A percentile compares a stretch with the other conserved stretches of the same genome.
Evolutionary conservation across 2,797 vertebrate genomes (phyloP).

Genomic region (Tadarida brasiliensis): DNA sequence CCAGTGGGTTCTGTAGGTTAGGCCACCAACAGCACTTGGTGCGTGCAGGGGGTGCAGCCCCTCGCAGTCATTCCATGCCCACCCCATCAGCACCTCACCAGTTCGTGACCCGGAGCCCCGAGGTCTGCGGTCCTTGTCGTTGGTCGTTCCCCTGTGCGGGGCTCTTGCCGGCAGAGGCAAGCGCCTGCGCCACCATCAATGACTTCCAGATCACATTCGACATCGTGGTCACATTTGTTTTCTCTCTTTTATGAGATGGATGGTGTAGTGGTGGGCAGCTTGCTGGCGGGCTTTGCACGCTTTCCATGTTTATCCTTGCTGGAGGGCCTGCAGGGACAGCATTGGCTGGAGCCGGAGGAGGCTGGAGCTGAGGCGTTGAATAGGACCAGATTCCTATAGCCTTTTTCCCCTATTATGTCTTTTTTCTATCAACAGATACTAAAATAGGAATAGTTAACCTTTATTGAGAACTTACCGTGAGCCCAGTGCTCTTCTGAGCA

Average conservation of each 20-base stretch:
- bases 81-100: rapidly evolving
- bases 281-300: slow-evolving; percentile 1
- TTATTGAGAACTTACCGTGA: background rate
- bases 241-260: slow-evolving; percentile 54
- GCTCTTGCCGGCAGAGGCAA: background rate
- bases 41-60: rapidly evolving
- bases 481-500: background rate
- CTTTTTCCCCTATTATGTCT: slow-evolving; percentile 6
- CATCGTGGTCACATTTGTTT: slow-evolving; percentile 50
- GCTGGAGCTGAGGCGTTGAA: slow-evolving; percentile 59
- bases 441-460: background rate
- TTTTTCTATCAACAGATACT: slow-evolving; percentile 55
- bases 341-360: slow-evolving; percentile 30
- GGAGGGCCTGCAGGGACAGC: background rate
- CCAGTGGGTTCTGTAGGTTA: background rate
- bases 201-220: background rate
- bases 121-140: background rate
- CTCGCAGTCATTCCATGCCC: background rate
- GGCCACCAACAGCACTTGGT: background rate
- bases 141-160: rapidly evolving
- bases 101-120: background rate
- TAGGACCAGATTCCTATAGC: background rate
- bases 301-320: slow-evolving; percentile 64
- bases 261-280: slow-evolving; percentile 45
- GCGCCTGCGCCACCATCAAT: background rate